These are phyloP conservation scores for Rhincodon typus DNA, from an alignment of 2,797 vertebrate species.

Conservation along the genomic window DNA sequence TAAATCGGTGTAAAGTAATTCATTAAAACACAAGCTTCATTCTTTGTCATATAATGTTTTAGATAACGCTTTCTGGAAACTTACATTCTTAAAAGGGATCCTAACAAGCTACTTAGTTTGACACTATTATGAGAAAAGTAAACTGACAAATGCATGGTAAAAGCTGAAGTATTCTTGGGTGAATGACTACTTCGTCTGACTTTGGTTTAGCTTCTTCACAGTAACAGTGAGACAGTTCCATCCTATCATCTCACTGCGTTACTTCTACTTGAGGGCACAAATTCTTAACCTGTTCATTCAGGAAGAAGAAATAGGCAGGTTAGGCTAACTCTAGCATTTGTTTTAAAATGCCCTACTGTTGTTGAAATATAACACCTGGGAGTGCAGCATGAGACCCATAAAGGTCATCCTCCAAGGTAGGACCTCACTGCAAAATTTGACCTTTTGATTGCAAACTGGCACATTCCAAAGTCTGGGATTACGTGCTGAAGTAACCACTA, in stretches of 20 bases:
- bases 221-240: not conserved
- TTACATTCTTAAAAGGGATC: not conserved
- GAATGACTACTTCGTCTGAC: not conserved
- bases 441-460: not conserved
- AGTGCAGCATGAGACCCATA: too few relatives aligned
- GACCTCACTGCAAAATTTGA: not conserved
- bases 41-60: not conserved
- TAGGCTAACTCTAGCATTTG: not conserved
- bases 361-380: too few relatives aligned
- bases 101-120: not conserved
- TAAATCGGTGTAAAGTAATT: not conserved
- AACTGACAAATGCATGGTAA: not conserved
- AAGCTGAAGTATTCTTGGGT: not conserved
- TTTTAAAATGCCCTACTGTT: not conserved
- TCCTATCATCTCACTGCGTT: not conserved
- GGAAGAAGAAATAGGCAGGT: not conserved
- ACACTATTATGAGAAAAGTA: not conserved
- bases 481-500: not conserved
- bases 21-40: slow-evolving; percentile 10
- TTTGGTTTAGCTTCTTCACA: not conserved
- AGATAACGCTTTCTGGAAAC: not conserved
- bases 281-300: too few relatives aligned
- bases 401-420: not conserved
- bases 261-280: not conserved
- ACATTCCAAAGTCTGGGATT: not conserved